Percentiles rank a stretch among this genome's conserved stretches.
phyloP scores from a whole-genome alignment of 2,113 vertebrate genomes.

The Mirounga angustirostris region DNA sequence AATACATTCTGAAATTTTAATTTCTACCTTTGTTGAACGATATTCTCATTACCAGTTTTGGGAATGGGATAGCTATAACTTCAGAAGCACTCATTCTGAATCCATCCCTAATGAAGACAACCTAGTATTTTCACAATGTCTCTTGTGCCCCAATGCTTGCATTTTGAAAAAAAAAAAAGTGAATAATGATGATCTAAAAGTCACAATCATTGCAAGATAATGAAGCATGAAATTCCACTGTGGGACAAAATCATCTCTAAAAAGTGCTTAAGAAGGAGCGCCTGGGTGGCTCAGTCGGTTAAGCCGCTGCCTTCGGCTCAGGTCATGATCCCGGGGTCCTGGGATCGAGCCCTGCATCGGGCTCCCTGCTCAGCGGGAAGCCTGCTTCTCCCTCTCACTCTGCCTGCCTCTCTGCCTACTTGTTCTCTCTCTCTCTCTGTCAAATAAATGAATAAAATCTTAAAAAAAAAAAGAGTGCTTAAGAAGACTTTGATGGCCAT shows the following conservation, averaged over 20 bases:
- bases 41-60: not conserved
- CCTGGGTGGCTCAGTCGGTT: no score
- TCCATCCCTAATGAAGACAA: not conserved
- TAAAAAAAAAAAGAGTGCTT: not conserved
- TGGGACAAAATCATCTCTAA: slow-evolving; percentile 79
- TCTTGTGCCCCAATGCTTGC: not conserved
- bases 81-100: not conserved
- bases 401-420: no score
- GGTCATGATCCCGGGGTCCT: no score
- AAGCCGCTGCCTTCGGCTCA: no score
- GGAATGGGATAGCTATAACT: not conserved
- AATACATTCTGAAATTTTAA: slow-evolving; percentile 70
- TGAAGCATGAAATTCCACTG: slow-evolving; percentile 83
- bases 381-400: no score
- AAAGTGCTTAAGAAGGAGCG: slow-evolving; percentile 59
- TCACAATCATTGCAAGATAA: slow-evolving; percentile 78
- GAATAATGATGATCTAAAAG: slow-evolving; percentile 73
- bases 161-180: slow-evolving; percentile 23
- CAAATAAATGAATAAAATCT: no score
- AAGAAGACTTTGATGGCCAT: slow-evolving; percentile 69
- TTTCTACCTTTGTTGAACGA: slow-evolving; percentile 71
- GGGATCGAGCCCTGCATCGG: no score
- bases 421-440: no score
- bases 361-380: no score
- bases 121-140: not conserved